Percentiles rank a stretch among this genome's conserved stretches.
phyloP scores from a whole-genome alignment of 2,797 vertebrate genomes.

The Siniperca obscura region DNA sequence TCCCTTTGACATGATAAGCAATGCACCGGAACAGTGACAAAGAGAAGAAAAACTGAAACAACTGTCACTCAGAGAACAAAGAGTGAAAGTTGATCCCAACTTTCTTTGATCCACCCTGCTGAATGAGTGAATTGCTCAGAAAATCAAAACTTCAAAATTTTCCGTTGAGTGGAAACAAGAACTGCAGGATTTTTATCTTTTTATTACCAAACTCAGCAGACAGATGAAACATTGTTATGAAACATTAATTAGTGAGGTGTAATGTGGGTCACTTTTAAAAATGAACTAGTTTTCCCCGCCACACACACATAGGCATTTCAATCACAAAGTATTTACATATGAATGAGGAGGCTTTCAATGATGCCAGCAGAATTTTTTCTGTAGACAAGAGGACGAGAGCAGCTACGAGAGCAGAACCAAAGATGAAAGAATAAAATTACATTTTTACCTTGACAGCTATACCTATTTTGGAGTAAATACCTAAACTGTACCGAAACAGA shows the following conservation, averaged over 20 bases:
- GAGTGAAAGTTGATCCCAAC: background rate
- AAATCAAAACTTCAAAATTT: background rate
- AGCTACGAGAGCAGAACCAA: background rate
- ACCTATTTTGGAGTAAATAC: background rate
- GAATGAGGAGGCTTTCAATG: conserved; percentile 40
- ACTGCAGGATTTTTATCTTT: background rate
- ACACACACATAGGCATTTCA: conserved; percentile 9
- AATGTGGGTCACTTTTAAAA: conserved; percentile 38
- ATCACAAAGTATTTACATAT: conserved; percentile 53
- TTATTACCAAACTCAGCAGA: conserved; percentile 31
- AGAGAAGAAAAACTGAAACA: background rate
- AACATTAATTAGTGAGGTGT: conserved; percentile 47
- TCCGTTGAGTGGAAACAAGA: conserved; percentile 12
- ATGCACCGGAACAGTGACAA: background rate
- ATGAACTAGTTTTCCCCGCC: conserved; percentile 21
- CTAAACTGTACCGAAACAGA: background rate
- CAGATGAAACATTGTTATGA: conserved; percentile 24
- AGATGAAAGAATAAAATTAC: background rate
- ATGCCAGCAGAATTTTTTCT: conserved; percentile 14
- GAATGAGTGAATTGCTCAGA: conserved; percentile 3
- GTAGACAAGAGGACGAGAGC: background rate
- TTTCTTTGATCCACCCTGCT: background rate
- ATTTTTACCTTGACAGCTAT: conserved; percentile 4
- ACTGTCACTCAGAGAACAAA: background rate
- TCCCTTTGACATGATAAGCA: background rate